A percentile compares a stretch with the other conserved stretches of the same genome.
These are phyloP conservation scores for Clarias magur DNA, from an alignment of 2,113 vertebrate species.

Conservation along the genomic window DNA sequence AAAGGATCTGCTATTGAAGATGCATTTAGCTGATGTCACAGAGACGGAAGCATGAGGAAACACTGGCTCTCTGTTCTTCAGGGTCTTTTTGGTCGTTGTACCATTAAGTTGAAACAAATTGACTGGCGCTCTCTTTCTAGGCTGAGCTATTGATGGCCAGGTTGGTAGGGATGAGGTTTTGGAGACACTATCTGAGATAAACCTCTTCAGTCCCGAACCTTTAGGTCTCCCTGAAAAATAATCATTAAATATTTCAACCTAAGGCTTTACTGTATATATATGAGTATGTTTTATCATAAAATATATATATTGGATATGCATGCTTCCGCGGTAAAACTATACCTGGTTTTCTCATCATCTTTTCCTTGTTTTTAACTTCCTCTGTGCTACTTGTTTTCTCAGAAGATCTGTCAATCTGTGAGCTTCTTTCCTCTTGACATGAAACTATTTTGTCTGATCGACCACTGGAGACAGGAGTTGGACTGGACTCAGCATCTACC, in stretches of 20 bases:
- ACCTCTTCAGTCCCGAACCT: conserved; percentile 78
- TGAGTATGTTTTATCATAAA: neutral
- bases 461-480: conserved; percentile 73
- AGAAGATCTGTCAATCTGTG: conserved; percentile 68
- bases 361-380: conserved; percentile 67
- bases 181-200: conserved; percentile 68
- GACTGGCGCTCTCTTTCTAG: conserved; percentile 76
- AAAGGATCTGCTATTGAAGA: conserved; percentile 90
- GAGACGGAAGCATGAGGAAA: conserved; percentile 73
- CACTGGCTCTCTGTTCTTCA: conserved; percentile 76
- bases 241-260: conserved; percentile 13
- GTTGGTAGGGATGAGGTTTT: conserved; percentile 77
- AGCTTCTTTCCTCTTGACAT: conserved; percentile 65
- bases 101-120: conserved; percentile 90
- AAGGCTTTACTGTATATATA: neutral
- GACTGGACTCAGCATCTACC: conserved; percentile 82
- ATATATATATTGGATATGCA: neutral
- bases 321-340: conserved; percentile 53
- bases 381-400: conserved; percentile 68
- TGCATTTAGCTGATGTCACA: conserved; percentile 67
- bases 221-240: conserved; percentile 71
- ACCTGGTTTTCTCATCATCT: conserved; percentile 77
- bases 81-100: conserved; percentile 72
- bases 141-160: conserved; percentile 80
- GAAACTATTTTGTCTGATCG: conserved; percentile 72